Base-by-base conservation (phyloP, 2,113 vertebrate genomes). In the Aptenodytes patagonicus region DNA sequence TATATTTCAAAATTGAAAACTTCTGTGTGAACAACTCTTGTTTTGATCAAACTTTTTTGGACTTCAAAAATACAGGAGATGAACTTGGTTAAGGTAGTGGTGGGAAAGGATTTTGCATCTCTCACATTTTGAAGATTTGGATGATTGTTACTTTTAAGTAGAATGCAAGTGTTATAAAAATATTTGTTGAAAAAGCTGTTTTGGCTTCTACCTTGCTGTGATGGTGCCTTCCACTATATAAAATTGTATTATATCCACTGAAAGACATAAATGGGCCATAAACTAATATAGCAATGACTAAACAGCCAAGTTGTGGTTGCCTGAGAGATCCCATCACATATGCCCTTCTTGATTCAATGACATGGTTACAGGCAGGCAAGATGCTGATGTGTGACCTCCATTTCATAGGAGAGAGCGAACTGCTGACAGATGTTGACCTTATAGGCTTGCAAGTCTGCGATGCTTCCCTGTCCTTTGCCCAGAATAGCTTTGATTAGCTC, bases 391-490 rank as follows among this genome's bases (percentile, higher is more conserved):
- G 85, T 89, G 70, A 91, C 84, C 58, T 93, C 78, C 42, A 44
- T 91, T 91, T 68, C 77, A 58, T 11, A 62, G 58, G 19, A 61
- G 25, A 77, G 29, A 47, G 36, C 52, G 61, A 91, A n/a, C 62
- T 80, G 61, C 81, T 94, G 84, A 46, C 95, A 97, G 87, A 94
- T 91, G 87, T 93, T 95, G 89, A 95, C 81, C 81, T 94, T 65
- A 46, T 28, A 76, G 94, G 49, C 89, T 89, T 91, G 38, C 44
- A 71, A 13, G 1, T 72, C 83, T 95, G 85, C 20, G 25, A 6
- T 19, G 58, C 58, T 83, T 93, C 60, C 64, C 85, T 55, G 13
- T 29, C 46, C 51, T 88, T 85, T 80, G 31, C 32, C 51, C 71
- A 44, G 36, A 90, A 73, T 26, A 94, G 29, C 34, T 91, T 46